Evolutionary conservation across 2,113 vertebrate genomes (phyloP).

Genomic region (Entomyzon cyanotis): DNA sequence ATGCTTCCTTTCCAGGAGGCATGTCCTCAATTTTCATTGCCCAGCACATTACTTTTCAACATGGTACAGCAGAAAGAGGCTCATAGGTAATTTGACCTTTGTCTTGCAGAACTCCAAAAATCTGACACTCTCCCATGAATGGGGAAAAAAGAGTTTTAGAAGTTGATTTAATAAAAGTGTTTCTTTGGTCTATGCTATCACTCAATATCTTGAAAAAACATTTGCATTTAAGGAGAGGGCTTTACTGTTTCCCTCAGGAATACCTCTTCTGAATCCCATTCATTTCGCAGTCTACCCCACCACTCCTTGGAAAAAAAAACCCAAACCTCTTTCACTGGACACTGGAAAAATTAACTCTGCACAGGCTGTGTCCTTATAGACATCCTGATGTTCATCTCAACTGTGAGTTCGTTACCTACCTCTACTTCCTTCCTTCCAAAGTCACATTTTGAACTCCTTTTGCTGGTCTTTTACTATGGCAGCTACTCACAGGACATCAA

Average conservation of each 20-base stretch:
- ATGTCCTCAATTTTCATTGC: background rate
- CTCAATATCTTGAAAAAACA: background rate
- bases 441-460: background rate
- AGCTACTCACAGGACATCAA: background rate
- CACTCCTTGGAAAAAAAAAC: background rate
- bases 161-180: background rate
- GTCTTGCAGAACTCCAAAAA: background rate
- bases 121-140: background rate
- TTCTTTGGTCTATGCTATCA: background rate
- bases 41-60: background rate
- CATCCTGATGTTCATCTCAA: background rate
- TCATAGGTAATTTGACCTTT: background rate
- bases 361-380: background rate
- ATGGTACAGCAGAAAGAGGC: background rate
- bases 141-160: background rate
- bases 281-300: background rate
- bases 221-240: background rate
- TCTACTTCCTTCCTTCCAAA: background rate
- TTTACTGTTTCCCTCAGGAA: background rate
- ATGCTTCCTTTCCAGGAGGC: background rate
- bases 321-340: background rate
- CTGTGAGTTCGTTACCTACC: background rate
- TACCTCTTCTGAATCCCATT: background rate
- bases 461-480: background rate
- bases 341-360: background rate